phyloP scores from a whole-genome alignment of 2,797 vertebrate genomes.

The Urophycis tenuis region DNA sequence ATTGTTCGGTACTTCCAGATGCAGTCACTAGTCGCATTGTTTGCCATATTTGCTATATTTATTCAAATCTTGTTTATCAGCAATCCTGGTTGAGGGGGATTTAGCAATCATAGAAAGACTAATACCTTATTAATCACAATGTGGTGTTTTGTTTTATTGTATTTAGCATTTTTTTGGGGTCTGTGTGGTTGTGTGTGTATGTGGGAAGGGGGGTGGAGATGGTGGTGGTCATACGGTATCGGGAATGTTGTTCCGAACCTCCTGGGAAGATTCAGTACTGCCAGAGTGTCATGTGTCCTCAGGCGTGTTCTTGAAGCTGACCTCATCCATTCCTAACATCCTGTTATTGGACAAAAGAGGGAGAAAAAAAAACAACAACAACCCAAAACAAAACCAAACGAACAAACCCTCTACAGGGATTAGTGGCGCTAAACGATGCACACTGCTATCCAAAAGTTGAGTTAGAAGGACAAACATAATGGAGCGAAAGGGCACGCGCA shows the following conservation, averaged over 20 bases:
- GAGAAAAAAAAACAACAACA: neutral
- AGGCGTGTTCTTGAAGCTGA: conserved; percentile 1
- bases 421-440: neutral
- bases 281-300: neutral
- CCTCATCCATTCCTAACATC: neutral
- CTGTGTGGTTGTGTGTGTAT: neutral
- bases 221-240: neutral
- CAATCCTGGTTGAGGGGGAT: neutral
- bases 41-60: neutral
- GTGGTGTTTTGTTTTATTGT: too few species aligned
- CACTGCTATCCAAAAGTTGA: neutral
- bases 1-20: neutral
- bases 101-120: neutral
- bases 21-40: neutral
- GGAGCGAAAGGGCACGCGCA: neutral
- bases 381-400: neutral
- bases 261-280: neutral
- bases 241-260: neutral
- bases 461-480: neutral
- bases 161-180: neutral
- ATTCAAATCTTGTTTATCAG: neutral
- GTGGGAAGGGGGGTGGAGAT: neutral
- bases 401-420: neutral
- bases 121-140: neutral
- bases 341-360: neutral